These are phyloP conservation scores for Beris morrisii DNA, from an alignment of 2,888 invertebrate genomes.

Conservation along the genomic window DNA sequence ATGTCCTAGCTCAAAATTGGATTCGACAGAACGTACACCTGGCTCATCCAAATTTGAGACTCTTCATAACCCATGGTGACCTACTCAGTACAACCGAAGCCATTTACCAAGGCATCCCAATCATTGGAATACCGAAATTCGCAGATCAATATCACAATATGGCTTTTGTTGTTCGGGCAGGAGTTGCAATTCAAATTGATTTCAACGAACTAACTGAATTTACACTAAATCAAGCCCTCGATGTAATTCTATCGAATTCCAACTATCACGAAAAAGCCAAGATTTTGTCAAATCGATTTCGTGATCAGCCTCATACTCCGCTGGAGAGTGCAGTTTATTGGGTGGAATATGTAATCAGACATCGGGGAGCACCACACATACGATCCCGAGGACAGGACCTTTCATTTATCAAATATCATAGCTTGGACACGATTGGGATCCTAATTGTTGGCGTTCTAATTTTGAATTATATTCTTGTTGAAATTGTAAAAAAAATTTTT, in stretches of 20 bases:
- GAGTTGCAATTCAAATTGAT: slow-evolving; percentile 53
- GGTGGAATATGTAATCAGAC: slow-evolving; percentile 61
- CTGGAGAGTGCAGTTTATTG: slow-evolving; percentile 60
- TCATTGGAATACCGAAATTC: slow-evolving; percentile 60
- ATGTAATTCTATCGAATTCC: slow-evolving; percentile 41
- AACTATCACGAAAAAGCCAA: slow-evolving; percentile 48
- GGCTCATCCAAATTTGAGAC: slow-evolving; percentile 57
- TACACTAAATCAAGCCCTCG: slow-evolving; percentile 34
- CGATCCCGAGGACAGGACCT: slow-evolving; percentile 57
- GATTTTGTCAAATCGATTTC: slow-evolving; percentile 56
- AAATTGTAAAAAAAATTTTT: slow-evolving; percentile 3
- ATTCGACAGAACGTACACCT: slow-evolving; percentile 57
- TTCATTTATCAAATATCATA: slow-evolving; percentile 54
- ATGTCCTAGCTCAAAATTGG: slow-evolving; percentile 56
- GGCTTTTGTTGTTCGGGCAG: slow-evolving; percentile 52
- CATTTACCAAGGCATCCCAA: slow-evolving; percentile 57
- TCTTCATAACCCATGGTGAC: slow-evolving; percentile 59
- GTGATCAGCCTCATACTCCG: slow-evolving; percentile 59
- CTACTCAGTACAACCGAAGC: slow-evolving; percentile 58
- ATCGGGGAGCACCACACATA: slow-evolving; percentile 59
- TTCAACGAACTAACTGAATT: slow-evolving; percentile 40
- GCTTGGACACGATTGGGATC: slow-evolving; percentile 52
- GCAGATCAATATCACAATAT: slow-evolving; percentile 60
- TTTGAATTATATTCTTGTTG: not conserved
- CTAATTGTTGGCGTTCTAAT: not conserved